Evolutionary conservation across 2,797 vertebrate species (phyloP).

Genomic region (Notamacropus eugenii): DNA sequence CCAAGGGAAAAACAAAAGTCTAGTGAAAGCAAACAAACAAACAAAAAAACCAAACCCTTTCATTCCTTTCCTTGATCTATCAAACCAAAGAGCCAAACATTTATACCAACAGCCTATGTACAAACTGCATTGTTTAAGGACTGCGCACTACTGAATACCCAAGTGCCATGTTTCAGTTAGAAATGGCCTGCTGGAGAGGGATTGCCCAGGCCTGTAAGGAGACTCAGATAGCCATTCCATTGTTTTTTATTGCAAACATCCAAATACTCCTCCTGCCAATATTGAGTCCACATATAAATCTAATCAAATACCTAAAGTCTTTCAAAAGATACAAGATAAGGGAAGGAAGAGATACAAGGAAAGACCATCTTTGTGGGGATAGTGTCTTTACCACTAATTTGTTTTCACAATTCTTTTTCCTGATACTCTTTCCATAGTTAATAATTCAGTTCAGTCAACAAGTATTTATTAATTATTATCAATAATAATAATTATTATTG

Average conservation of each 20-base stretch:
- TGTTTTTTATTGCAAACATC: not conserved
- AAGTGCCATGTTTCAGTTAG: not conserved
- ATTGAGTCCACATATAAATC: conserved; percentile 1
- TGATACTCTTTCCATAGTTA: not conserved
- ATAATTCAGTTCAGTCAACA: not conserved
- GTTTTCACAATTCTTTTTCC: not conserved
- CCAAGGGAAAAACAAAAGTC: not conserved
- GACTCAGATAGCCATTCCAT: not conserved
- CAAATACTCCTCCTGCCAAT: not conserved
- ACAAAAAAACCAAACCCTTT: not conserved
- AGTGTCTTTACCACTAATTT: not conserved
- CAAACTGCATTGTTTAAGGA: conserved; percentile 20
- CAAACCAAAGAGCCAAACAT: not conserved
- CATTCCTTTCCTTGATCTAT: not conserved
- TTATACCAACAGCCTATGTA: too few species aligned
- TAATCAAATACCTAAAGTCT: not conserved
- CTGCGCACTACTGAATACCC: not conserved
- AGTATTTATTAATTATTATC: not conserved
- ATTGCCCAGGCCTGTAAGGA: not conserved
- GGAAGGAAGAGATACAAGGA: not conserved
- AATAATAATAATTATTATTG: not conserved
- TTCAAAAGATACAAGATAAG: not conserved
- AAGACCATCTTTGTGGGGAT: not conserved
- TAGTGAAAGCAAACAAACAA: not conserved
- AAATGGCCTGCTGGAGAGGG: not conserved